Evolutionary conservation across 92 coral and sea anemone species (phyloP).

Genomic region (Micromussa lordhowensis): DNA sequence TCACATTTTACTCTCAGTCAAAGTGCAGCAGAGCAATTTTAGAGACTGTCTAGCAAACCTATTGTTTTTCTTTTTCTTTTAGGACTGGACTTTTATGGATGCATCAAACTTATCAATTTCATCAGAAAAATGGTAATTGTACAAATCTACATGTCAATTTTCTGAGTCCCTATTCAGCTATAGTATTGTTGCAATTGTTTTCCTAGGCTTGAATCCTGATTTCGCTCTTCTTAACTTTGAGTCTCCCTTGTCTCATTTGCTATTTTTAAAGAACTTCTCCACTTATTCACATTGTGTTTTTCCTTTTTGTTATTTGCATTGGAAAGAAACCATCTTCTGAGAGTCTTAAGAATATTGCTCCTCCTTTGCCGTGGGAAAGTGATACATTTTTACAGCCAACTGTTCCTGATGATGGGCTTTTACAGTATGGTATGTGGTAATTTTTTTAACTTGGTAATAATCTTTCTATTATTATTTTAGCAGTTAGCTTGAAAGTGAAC

Average conservation of each 20-base stretch:
- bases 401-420: constrained; percentile 78
- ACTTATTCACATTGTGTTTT: neutral
- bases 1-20: too few species aligned
- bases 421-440: constrained; percentile 79
- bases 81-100: constrained; percentile 97
- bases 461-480: too few species aligned
- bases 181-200: too few species aligned
- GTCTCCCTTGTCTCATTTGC: neutral
- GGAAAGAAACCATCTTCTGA: constrained; percentile 62
- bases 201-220: too few species aligned
- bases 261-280: neutral
- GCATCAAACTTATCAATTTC: constrained; percentile 83
- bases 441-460: too few species aligned
- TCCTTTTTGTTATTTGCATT: neutral
- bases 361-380: constrained; percentile 90
- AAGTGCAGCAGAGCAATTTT: neutral
- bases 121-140: constrained; percentile 82
- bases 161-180: too few species aligned
- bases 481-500: neutral
- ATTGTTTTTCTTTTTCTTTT: neutral
- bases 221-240: neutral
- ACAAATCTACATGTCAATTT: too few species aligned
- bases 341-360: constrained; percentile 26
- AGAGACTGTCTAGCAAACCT: too few species aligned
- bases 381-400: constrained; percentile 85